A percentile compares a stretch with the other conserved stretches of the same genome.
These are phyloP conservation scores for Halcyon smyrnensis DNA, from an alignment of 2,797 vertebrate genomes.

Conservation along the genomic window DNA sequence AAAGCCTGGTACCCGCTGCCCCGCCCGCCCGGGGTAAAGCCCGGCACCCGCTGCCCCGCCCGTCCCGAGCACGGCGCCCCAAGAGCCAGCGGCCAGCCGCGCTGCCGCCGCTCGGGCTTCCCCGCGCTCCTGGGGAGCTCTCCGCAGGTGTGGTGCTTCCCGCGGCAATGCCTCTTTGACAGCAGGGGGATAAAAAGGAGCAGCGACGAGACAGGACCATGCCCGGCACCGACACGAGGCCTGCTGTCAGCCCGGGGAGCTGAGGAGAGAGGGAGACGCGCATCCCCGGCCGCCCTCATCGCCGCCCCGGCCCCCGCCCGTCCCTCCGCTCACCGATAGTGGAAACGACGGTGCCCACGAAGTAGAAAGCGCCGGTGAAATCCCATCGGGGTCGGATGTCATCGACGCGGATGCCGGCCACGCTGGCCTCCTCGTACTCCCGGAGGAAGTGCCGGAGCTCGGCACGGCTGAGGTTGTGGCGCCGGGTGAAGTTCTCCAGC, in stretches of 20 bases:
- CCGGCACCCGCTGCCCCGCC: neutral
- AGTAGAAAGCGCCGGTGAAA: conserved; percentile 93
- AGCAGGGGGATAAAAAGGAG: neutral
- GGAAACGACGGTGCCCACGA: conserved; percentile 95
- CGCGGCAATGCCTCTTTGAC: neutral
- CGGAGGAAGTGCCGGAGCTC: conserved; percentile 88
- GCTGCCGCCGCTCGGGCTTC: neutral
- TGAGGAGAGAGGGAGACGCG: neutral
- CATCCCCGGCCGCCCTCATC: neutral
- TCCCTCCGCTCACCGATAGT: conserved; percentile 87
- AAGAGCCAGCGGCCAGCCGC: no score
- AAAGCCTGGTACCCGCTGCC: neutral
- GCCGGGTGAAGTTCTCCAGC: conserved; percentile 87
- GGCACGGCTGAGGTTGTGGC: conserved; percentile 86
- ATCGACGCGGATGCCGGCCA: conserved; percentile 90
- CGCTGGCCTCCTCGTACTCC: conserved; percentile 89
- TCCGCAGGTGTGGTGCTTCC: neutral
- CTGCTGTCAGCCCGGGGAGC: neutral
- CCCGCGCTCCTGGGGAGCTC: neutral
- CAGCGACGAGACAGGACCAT: neutral
- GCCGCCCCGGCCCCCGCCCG: neutral
- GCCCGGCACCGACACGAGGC: neutral
- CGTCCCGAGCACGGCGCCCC: neutral
- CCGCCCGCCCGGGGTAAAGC: neutral
- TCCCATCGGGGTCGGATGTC: conserved; percentile 89